These are phyloP conservation scores for Corvus cornix DNA, from an alignment of 2,113 vertebrate species.

Conservation along the genomic window DNA sequence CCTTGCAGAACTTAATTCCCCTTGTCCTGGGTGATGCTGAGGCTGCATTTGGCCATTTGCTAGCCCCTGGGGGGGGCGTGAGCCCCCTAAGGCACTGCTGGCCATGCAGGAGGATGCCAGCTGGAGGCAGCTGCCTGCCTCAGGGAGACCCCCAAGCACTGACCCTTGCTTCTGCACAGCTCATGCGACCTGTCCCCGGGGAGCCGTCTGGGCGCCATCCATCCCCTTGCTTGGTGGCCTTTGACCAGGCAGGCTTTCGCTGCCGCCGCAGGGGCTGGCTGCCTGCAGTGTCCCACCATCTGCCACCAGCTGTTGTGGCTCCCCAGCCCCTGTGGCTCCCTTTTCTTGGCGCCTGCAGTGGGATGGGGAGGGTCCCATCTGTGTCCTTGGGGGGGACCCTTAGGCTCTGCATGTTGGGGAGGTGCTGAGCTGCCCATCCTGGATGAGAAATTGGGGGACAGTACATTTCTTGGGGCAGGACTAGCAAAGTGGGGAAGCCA, in stretches of 20 bases:
- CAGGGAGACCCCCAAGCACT: not conserved
- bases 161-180: not conserved
- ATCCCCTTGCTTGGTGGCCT: not conserved
- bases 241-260: not conserved
- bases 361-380: not conserved
- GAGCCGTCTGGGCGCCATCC: not conserved
- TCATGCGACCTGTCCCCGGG: not conserved
- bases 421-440: not conserved
- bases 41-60: not conserved
- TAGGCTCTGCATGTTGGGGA: not conserved
- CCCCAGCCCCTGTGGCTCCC: not conserved
- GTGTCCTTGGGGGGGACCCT: not conserved
- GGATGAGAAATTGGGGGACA: not conserved
- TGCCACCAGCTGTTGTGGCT: conserved; percentile 21
- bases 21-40: not conserved
- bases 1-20: not conserved
- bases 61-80: accelerated
- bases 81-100: not conserved
- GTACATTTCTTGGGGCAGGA: not conserved
- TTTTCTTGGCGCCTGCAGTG: not conserved
- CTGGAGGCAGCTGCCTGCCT: not conserved
- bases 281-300: not conserved
- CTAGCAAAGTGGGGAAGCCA: not conserved
- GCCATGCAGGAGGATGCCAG: not conserved
- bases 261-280: not conserved